Base-by-base conservation (phyloP, 1,140 invertebrate genomes). In the Rhyzopertha dominica region DNA sequence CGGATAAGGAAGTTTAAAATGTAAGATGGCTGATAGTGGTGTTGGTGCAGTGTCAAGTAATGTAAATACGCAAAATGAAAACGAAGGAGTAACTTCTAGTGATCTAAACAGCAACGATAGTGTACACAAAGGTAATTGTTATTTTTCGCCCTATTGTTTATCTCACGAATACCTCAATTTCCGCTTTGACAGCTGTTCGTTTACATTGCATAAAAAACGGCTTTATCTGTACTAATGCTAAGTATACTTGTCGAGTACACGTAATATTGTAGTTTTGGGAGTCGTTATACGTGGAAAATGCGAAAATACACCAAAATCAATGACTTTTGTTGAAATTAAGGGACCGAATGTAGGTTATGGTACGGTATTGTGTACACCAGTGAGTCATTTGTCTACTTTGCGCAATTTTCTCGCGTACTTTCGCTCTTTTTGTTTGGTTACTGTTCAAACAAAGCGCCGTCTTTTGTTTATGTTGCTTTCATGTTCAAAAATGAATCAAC, bases 1-100 rank as follows among this genome's bases (percentile, higher is more conserved):
- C n/a, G n/a, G n/a, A n/a, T n/a, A n/a, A 44, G 56, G 56, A 63
- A 59, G 52, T 62, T 61, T 60, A 48, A 52, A 56, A 50, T 47
- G 48, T 46, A 63, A 63, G 47, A 66, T 66, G 64, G 62, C 64
- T 41, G 64, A 65, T 55, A 49, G 54, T 53, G 57, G 51, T 59
- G 48, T 49, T 43, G 56, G 48, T 51, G 40, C 45, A 37, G 53
- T 52, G 45, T 51, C 38, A 52, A 62, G 57, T 57, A 58, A 43
- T 44, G 47, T 53, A 56, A 63, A 55, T 57, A 48, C 41, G 35
- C 51, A 53, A 40, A 57, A 48, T 40, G 50, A 53, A 51, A 47
- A 31, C 25, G 53, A 47, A 50, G 35, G 29, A 23, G 49, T 38
- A 25, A 44, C 49, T 36, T 40, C 34, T 47, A 51, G 18, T 12